Conservation (phyloP, 2,797 vertebrate species). For the Pristis pectinata region DNA sequence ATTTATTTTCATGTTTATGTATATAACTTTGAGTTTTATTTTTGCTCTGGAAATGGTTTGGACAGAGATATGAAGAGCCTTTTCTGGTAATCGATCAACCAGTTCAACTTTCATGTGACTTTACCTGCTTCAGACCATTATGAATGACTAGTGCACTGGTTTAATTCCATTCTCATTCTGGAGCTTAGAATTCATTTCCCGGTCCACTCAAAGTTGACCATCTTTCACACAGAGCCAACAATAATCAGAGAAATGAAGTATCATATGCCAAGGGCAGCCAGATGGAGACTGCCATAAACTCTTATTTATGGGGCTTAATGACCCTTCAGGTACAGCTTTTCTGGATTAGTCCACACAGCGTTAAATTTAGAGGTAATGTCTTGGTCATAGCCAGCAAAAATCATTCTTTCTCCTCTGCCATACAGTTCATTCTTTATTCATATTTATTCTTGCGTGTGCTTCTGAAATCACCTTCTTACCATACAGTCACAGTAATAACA, state of each 20-base stretch:
- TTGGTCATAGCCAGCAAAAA: not conserved
- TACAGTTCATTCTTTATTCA: not conserved
- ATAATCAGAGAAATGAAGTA: not conserved
- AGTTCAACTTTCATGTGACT: not conserved
- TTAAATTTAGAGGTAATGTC: not conserved
- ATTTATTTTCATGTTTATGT: not conserved
- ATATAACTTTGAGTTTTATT: not conserved
- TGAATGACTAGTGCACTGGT: not conserved
- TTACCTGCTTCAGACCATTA: not conserved
- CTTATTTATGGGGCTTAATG: not conserved
- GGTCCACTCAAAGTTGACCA: not conserved
- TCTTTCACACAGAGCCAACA: not conserved
- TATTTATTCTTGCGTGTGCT: not conserved
- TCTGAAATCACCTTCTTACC: not conserved
- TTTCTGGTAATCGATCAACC: not conserved
- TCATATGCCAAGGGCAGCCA: not conserved
- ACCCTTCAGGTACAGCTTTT: not conserved
- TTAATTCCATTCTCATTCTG: not conserved
- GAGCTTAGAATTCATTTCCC: not conserved
- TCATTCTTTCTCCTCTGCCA: not conserved
- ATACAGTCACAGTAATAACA: not conserved
- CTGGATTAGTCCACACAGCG: not conserved
- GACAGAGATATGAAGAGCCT: not conserved
- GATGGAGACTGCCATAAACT: not conserved
- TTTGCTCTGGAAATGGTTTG: not conserved